Evolutionary conservation across 1,140 invertebrate genomes (phyloP).

Genomic region (Lycorma delicatula): DNA sequence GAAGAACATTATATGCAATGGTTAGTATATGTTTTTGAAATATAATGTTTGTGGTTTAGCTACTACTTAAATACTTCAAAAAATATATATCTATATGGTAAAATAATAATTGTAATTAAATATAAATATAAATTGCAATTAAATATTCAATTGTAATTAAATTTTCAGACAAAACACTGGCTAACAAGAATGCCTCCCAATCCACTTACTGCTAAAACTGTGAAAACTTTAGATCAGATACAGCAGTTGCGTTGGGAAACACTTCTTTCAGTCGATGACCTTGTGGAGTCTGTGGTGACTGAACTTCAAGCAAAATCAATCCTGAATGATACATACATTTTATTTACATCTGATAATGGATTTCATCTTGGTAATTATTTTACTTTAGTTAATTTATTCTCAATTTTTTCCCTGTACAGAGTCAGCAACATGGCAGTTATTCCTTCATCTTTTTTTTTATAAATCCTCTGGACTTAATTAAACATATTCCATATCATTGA

Average conservation of each 20-base stretch:
- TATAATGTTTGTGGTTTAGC: no score
- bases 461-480: no score
- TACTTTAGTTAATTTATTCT: no score
- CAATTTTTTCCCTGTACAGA: no score
- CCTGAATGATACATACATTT: not conserved
- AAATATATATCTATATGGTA: no score
- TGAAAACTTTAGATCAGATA: slow-evolving; percentile 53
- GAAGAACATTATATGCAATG: no score
- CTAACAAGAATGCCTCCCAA: slow-evolving; percentile 55
- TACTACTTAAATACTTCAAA: no score
- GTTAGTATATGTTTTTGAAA: no score
- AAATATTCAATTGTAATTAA: no score
- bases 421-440: no score
- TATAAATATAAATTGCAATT: not conserved
- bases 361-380: not conserved
- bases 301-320: not conserved
- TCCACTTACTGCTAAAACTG: slow-evolving; percentile 45
- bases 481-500: no score
- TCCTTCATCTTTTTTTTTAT: no score
- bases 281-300: slow-evolving; percentile 55
- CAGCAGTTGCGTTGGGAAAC: slow-evolving; percentile 66
- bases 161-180: slow-evolving; percentile 54
- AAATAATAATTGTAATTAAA: not conserved
- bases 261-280: slow-evolving; percentile 75
- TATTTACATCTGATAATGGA: slow-evolving; percentile 3